Evolutionary conservation across 1,140 invertebrate genomes (phyloP).

Genomic region (Pectinophora gossypiella): DNA sequence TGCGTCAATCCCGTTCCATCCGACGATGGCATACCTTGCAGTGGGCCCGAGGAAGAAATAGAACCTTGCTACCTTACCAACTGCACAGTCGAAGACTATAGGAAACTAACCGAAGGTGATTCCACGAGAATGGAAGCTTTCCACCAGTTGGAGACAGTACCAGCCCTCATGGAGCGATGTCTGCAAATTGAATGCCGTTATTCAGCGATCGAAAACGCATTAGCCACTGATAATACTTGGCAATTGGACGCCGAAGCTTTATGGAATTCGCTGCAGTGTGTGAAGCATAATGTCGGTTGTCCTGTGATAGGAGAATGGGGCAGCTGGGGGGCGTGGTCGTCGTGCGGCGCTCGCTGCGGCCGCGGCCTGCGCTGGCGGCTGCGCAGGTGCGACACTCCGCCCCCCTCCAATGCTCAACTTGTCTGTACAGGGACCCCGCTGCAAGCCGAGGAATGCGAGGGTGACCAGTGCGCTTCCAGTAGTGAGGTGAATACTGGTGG

Average conservation of each 20-base stretch:
- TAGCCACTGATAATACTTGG: conserved; percentile 55
- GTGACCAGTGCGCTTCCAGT: conserved; percentile 54
- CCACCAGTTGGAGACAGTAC: conserved; percentile 45
- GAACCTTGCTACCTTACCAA: conserved; percentile 48
- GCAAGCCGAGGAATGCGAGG: conserved; percentile 43
- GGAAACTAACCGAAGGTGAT: conserved; percentile 37
- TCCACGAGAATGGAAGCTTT: conserved; percentile 37
- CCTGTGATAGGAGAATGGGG: conserved; percentile 53
- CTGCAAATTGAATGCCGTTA: conserved; percentile 50
- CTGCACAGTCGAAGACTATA: conserved; percentile 48
- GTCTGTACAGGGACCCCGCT: conserved; percentile 49
- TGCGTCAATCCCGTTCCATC: conserved; percentile 53
- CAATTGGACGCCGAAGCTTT: conserved; percentile 48
- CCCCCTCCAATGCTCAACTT: conserved; percentile 40
- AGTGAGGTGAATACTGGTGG: conserved; percentile 22
- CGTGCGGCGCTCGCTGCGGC: conserved; percentile 56
- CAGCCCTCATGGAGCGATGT: conserved; percentile 50
- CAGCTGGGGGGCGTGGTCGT: conserved; percentile 50
- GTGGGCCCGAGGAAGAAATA: conserved; percentile 43
- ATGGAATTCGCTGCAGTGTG: conserved; percentile 59
- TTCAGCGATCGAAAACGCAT: conserved; percentile 43
- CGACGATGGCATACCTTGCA: conserved; percentile 46
- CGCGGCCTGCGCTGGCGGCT: conserved; percentile 47
- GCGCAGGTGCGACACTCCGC: conserved; percentile 49
- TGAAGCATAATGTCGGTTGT: conserved; percentile 59